These are phyloP conservation scores for Pteruthius melanotis DNA, from an alignment of 2,113 vertebrate species.

Conservation along the genomic window DNA sequence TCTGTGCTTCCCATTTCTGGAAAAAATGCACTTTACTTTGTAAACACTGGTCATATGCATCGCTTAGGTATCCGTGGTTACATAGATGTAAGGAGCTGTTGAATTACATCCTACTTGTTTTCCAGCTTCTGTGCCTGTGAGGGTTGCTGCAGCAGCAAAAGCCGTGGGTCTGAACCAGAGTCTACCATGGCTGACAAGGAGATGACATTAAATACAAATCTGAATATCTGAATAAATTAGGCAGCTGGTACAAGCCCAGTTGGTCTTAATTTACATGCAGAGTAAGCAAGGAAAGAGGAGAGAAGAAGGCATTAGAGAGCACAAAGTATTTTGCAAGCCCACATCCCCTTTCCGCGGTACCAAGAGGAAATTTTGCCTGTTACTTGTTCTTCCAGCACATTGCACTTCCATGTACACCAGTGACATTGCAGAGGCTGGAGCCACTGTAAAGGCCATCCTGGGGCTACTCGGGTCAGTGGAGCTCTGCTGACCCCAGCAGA, in stretches of 20 bases:
- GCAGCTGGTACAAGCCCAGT: background rate
- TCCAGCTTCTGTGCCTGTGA: background rate
- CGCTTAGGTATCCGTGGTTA: background rate
- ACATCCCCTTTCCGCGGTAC: background rate
- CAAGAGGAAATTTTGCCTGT: background rate
- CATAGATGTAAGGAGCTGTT: background rate
- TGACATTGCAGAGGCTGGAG: background rate
- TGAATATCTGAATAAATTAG: constrained; percentile 1
- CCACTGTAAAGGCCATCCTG: background rate
- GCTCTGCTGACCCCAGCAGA: background rate
- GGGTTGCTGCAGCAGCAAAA: background rate
- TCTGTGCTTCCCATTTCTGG: background rate
- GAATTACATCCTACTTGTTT: background rate
- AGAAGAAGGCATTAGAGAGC: background rate
- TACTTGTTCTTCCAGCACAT: background rate
- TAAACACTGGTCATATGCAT: background rate
- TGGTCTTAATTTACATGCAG: background rate
- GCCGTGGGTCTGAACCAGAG: background rate
- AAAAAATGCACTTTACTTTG: background rate
- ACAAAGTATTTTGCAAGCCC: background rate
- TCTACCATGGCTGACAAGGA: background rate
- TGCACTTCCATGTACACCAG: background rate
- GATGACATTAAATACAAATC: background rate
- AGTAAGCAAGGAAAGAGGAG: background rate
- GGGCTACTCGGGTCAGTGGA: background rate